phyloP scores from a whole-genome alignment of 2,797 vertebrate genomes.

The Microctenopoma stevenorrisi region DNA sequence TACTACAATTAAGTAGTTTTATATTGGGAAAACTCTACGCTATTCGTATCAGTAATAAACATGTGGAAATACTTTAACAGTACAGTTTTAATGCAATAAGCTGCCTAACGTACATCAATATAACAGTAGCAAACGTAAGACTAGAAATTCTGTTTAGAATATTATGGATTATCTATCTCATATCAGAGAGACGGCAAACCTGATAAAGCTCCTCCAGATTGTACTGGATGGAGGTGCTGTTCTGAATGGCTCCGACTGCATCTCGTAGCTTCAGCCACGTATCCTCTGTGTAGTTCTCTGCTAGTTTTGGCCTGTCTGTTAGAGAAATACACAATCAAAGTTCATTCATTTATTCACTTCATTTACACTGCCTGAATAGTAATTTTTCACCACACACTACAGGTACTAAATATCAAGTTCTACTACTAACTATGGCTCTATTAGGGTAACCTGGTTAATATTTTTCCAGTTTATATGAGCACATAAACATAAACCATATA shows the following conservation, averaged over 20 bases:
- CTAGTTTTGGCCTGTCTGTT: constrained; percentile 97
- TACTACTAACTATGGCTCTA: no score
- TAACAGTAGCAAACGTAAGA: background rate
- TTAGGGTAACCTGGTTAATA: no score
- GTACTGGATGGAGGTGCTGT: constrained; percentile 98
- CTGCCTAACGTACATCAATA: background rate
- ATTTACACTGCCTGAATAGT: no score
- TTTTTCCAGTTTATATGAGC: no score
- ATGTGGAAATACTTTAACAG: no score
- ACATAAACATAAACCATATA: no score
- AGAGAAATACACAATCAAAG: constrained; percentile 21
- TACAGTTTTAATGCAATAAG: background rate
- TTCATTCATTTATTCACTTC: background rate
- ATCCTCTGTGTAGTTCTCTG: constrained; percentile 98
- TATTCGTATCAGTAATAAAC: background rate
- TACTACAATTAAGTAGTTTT: no score
- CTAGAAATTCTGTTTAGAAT: background rate
- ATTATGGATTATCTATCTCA: background rate
- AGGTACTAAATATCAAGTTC: no score
- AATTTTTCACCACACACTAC: no score
- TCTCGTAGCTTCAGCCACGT: constrained; percentile 98
- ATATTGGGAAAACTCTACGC: no score
- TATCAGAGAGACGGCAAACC: constrained; percentile 65
- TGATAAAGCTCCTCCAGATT: constrained; percentile 99
- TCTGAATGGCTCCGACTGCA: constrained; percentile 97